Base-by-base conservation (phyloP, 2,113 vertebrate genomes). In the Macheiramphus alcinus region DNA sequence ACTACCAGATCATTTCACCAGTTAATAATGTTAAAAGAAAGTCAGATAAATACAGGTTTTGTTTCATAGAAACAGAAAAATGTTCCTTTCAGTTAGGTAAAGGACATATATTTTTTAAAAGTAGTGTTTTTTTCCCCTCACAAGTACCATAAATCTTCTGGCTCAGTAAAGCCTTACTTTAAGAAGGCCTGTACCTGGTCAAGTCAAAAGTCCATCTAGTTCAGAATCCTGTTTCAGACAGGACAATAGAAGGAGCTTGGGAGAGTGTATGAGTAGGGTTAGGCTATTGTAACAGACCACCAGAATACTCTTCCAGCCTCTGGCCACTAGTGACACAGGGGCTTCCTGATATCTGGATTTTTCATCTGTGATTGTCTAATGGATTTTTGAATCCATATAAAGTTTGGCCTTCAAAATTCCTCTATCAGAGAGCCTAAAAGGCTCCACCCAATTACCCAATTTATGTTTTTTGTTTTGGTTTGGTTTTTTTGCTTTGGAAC, bases 1-100 rank as follows among this genome's bases (percentile, higher is more conserved):
- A 66, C 78, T 96, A 96, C 61, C 29, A 93, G 59, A 84, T 91
- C n/a, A 86, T 92, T 87, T 91, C 80, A 84, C 72, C 76, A 93
- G 93, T 92, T 94, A 95, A 91, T 73, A 88, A 89, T 20, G 27
- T 94, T 92, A 79, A 88, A 94, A 94, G 42, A 47, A 80, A 65
- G 50, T 74, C 43, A 86, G 66, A 68, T 72, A 90, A 95, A 83
- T 91, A 94, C 43, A 96, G 66, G 25, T 29, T 80, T 95, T 95
- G 96, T 97, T 99, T 99, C 98, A 98, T 29, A 98, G 98, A 98
- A 99, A 98, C 98, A 96, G 85, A 85, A 75, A 89, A 86, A 52
- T 23, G 42, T 80, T 68, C 95, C 96, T 98, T 94, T 95, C 90
- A 88, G 80, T 95, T 88, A 79, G 71, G 86, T 61, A 91, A 95